Evolutionary conservation across 35 echinoderm and acorn worm species (phyloP).

Genomic region (Eucidaris tribuloides): DNA sequence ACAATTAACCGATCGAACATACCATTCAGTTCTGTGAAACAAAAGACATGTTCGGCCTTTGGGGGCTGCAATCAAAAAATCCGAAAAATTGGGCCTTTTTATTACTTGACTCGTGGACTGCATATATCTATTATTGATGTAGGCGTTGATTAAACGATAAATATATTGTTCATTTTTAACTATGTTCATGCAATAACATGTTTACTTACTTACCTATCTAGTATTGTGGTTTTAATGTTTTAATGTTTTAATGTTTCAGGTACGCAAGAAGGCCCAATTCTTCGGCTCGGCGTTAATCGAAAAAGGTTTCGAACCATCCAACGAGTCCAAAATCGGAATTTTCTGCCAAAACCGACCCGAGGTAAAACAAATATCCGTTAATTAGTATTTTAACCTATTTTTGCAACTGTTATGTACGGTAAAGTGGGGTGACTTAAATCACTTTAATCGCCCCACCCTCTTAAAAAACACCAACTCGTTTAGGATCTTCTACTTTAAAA

Average conservation of each 20-base stretch:
- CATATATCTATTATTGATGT: not conserved
- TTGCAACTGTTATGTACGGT: too few relatives aligned
- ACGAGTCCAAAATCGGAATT: conserved; percentile 63
- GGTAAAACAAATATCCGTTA: too few relatives aligned
- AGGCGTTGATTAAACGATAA: not conserved
- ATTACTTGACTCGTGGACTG: not conserved
- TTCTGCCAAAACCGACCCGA: conserved; percentile 80
- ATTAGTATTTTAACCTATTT: too few relatives aligned
- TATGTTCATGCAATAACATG: not conserved
- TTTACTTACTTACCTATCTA: too few relatives aligned
- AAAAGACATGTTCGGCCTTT: too few relatives aligned
- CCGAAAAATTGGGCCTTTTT: not conserved
- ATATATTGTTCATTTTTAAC: not conserved
- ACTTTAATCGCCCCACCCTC: too few relatives aligned
- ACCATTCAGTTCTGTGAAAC: too few relatives aligned
- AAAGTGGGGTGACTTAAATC: too few relatives aligned
- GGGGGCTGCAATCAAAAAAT: not conserved
- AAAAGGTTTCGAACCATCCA: conserved; percentile 45
- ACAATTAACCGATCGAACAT: too few relatives aligned
- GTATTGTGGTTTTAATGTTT: too few relatives aligned
- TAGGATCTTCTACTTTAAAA: too few relatives aligned
- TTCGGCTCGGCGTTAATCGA: conserved; percentile 56
- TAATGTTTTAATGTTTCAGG: not conserved
- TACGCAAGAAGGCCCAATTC: not conserved
- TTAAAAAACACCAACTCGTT: too few relatives aligned